Evolutionary conservation across 2,888 invertebrate genomes (phyloP), one percentile per base, ranked within the genome.

Genomic region (Notocelia uddmanniana): DNA sequence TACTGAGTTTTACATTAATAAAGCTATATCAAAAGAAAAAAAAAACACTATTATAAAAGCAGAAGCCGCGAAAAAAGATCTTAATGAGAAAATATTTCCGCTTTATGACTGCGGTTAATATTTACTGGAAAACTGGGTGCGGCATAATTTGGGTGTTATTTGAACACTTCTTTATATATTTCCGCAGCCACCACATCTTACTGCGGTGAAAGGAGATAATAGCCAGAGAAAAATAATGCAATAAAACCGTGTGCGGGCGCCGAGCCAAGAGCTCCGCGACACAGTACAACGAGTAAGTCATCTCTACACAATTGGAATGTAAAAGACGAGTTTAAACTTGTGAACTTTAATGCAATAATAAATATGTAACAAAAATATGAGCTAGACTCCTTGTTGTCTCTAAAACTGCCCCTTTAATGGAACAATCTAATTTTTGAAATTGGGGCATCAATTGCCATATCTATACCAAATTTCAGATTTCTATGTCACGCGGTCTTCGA

Each of bases 201-300:
- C 52, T 60, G 69, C 62, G 54, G 54, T 41, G 69, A 54, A 19
- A 60, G 60, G 19, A 68, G 68, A 60, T 68, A 68, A 68, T 62
- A 54, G 69, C 37, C 23, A 21, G 13, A 54, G 52, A 69, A 62
- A 69, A 69, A 69, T 62, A 55, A 45, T 54, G 69, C 62, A 62
- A 69, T 69, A 60, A 69, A 69, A 55, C 26, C 18, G 69, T 13
- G 31, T 21, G 21, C 60, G 54, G 60, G 68, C 68, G 26, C 60
- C 19, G 60, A 13, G 60, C 68, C 68, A 69, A 41, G 34, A 48
- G 58, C 64, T 1, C 15, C 21, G 18, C 48, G 23, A 48, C 23
- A 11, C 11, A 37, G 58, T 58, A 37, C 58, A 11, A 19, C 13
- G 19, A 58, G 58, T 54, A 23, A 3, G 13, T 21, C 10, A 52